phyloP scores from a whole-genome alignment of 1,140 invertebrate species.

The Drosophila kanapiae region DNA sequence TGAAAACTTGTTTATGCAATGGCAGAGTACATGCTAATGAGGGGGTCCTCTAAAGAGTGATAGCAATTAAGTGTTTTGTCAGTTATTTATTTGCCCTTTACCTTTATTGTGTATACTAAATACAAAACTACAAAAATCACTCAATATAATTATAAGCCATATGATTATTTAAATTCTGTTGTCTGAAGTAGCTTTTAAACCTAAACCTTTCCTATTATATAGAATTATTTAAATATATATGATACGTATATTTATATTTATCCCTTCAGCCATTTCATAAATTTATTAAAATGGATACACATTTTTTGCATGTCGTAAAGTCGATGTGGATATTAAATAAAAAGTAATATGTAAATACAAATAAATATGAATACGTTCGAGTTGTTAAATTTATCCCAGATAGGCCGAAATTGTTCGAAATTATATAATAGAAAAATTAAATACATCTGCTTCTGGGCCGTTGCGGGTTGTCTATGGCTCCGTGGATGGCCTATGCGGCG shows the following conservation, averaged over 20 bases:
- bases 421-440: constrained; percentile 35
- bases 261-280: background rate
- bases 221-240: no score
- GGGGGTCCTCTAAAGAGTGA: no score
- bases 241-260: background rate
- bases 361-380: constrained; percentile 1
- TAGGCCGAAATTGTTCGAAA: background rate
- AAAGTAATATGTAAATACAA: background rate
- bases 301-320: background rate
- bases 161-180: background rate
- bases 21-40: background rate
- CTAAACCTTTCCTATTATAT: no score
- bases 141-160: no score
- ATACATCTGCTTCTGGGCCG: constrained; percentile 36
- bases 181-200: no score
- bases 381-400: constrained; percentile 3
- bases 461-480: constrained; percentile 46
- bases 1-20: background rate
- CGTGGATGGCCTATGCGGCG: constrained; percentile 51
- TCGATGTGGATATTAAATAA: background rate
- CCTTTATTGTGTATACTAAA: no score
- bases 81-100: background rate
- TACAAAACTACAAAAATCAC: no score
- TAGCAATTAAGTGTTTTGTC: background rate
- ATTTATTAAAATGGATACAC: no score